These are phyloP conservation scores for Sceloporus undulatus DNA, from an alignment of 2,113 vertebrate genomes.

Conservation along the genomic window DNA sequence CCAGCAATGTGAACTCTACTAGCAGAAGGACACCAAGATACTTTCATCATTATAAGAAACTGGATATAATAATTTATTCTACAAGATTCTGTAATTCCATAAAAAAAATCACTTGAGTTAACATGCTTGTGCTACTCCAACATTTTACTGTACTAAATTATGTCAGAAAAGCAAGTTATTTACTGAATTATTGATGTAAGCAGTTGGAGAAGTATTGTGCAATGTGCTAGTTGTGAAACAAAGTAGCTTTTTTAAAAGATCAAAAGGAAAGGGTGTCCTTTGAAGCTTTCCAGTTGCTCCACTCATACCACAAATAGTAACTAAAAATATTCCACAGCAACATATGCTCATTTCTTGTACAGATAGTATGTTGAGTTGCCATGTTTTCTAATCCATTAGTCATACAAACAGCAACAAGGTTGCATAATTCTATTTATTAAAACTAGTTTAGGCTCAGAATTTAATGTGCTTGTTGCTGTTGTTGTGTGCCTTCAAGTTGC, in stretches of 20 bases:
- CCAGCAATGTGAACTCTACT: no score
- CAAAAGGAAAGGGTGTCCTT: background rate
- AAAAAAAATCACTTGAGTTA: background rate
- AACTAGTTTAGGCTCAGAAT: background rate
- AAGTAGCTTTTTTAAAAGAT: background rate
- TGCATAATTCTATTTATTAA: background rate
- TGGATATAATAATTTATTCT: background rate
- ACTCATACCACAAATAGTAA: background rate
- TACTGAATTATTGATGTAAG: background rate
- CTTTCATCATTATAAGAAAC: no score
- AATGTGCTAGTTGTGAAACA: background rate
- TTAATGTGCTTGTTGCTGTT: background rate
- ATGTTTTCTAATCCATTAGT: background rate
- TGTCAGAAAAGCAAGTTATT: background rate
- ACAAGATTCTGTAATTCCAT: background rate
- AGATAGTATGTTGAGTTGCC: background rate
- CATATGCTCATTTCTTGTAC: background rate
- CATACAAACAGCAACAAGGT: background rate
- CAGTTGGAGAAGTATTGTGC: background rate
- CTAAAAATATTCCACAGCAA: background rate
- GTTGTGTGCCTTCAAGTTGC: no score
- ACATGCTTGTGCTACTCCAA: background rate
- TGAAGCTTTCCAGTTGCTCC: rapidly evolving
- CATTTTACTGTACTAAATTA: background rate
- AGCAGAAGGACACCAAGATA: no score